phyloP scores from a whole-genome alignment of 2,113 vertebrate species.

The Gadus macrocephalus region DNA sequence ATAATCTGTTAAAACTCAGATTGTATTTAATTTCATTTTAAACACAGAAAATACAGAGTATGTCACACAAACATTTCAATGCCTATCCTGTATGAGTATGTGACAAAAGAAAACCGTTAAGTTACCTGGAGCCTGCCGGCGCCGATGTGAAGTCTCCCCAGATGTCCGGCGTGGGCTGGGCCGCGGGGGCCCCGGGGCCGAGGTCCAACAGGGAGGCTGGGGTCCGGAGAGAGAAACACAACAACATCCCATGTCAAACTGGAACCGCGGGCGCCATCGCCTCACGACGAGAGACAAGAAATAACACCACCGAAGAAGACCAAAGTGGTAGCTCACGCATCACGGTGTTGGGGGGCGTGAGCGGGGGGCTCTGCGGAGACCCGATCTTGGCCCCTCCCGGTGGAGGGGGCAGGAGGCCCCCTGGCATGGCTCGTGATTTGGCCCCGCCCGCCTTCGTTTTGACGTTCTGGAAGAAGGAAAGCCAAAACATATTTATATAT shows the following conservation, averaged over 20 bases:
- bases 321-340: neutral
- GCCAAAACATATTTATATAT: neutral
- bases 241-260: neutral
- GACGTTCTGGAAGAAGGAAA: constrained; percentile 74
- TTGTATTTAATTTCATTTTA: no score
- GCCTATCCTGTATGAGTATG: no score
- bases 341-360: constrained; percentile 66
- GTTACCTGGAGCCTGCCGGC: constrained; percentile 84
- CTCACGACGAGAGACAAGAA: no score
- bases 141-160: constrained; percentile 89
- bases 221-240: neutral
- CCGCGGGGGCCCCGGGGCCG: constrained; percentile 26
- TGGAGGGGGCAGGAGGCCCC: constrained; percentile 83
- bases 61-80: no score
- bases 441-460: constrained; percentile 80
- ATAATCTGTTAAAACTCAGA: no score
- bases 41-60: neutral
- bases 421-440: constrained; percentile 60
- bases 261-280: neutral
- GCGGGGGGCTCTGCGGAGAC: constrained; percentile 39
- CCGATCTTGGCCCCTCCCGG: constrained; percentile 76
- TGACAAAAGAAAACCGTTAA: neutral
- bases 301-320: neutral
- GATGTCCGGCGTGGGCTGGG: constrained; percentile 68
- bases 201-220: constrained; percentile 67